Percentiles rank a stretch among this genome's conserved stretches.
Conservation (phyloP, 2,888 invertebrate species). For the Tipula confusa region DNA sequence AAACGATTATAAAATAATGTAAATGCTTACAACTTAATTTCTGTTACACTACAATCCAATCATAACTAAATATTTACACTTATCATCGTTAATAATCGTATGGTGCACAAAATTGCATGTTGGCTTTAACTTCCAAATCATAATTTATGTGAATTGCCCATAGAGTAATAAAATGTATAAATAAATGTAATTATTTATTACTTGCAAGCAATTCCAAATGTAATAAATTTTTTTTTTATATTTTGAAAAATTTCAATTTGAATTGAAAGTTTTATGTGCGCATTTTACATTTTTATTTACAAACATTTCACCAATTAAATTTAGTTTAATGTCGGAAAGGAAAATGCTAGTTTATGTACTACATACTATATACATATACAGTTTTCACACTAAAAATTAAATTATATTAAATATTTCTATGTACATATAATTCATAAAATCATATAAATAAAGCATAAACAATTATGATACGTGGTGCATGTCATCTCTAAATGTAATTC, state of each 20-base stretch:
- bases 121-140: neutral
- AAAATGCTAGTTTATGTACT: neutral
- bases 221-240: neutral
- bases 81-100: neutral
- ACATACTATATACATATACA: neutral
- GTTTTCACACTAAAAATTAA: neutral
- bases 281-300: neutral
- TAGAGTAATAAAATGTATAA: neutral
- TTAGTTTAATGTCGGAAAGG: neutral
- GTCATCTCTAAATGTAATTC: neutral
- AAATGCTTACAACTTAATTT: too few relatives aligned
- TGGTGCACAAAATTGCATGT: neutral
- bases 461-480: too few relatives aligned
- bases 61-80: too few relatives aligned
- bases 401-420: neutral
- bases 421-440: too few relatives aligned
- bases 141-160: neutral
- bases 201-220: neutral
- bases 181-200: neutral
- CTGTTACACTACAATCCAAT: too few relatives aligned
- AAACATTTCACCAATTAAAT: conserved; percentile 3
- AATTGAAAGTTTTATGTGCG: conserved; percentile 6
- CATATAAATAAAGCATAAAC: neutral
- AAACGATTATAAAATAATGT: too few relatives aligned
- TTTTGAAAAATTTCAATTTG: neutral